Evolutionary conservation across 2,888 invertebrate genomes (phyloP).

Genomic region (Drosophila kambysellisi): DNA sequence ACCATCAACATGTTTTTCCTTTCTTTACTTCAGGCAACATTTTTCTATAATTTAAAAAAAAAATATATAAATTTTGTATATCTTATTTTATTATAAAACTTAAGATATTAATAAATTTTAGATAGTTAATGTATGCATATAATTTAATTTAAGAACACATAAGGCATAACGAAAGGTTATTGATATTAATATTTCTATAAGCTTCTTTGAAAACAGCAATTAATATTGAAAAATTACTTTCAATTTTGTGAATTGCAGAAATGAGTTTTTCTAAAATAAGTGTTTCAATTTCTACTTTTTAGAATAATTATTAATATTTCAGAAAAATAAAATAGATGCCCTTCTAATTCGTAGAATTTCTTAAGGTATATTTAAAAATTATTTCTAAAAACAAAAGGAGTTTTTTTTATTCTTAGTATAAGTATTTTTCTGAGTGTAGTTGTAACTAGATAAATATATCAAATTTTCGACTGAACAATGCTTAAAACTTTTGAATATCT

Average conservation of each 20-base stretch:
- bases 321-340: background rate
- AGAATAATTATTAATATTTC: background rate
- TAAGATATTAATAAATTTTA: no score
- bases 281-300: background rate
- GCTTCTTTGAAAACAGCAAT: background rate
- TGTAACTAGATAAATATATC: background rate
- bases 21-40: background rate
- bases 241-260: background rate
- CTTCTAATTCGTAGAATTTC: no score
- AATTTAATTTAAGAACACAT: background rate
- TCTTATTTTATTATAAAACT: no score
- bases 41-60: no score
- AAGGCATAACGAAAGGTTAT: background rate
- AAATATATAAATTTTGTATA: background rate
- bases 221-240: background rate
- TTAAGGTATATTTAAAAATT: no score
- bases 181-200: background rate
- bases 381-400: background rate
- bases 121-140: background rate
- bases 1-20: background rate
- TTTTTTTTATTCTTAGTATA: fast-evolving
- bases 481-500: background rate
- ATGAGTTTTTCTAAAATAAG: background rate
- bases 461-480: no score
- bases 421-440: background rate